phyloP scores from a whole-genome alignment of 2,888 invertebrate genomes.

The Drosophila nigricruria region DNA sequence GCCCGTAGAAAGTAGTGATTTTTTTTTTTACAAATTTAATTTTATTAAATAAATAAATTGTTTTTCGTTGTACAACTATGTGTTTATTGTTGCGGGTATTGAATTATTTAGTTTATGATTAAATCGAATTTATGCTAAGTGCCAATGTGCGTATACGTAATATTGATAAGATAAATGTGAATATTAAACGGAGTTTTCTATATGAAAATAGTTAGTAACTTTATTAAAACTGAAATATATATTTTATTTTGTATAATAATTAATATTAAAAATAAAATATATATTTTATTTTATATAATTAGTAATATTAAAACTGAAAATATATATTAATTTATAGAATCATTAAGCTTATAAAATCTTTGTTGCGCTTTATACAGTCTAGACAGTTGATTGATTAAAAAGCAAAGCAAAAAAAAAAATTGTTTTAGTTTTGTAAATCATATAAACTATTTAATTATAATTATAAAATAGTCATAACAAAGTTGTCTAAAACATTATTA shows the following conservation, averaged over 20 bases:
- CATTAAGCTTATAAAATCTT: background rate
- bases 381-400: constrained; percentile 1
- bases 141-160: background rate
- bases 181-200: background rate
- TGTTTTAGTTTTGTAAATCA: background rate
- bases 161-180: background rate
- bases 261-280: background rate
- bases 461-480: background rate
- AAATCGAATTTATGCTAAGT: background rate
- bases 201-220: background rate
- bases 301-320: background rate
- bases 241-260: background rate
- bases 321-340: background rate
- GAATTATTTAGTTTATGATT: constrained; percentile 11
- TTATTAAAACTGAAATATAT: background rate
- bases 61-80: constrained; percentile 5
- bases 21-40: constrained; percentile 6
- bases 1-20: constrained; percentile 41
- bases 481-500: background rate
- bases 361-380: background rate
- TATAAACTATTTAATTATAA: background rate
- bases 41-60: constrained; percentile 24
- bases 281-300: background rate
- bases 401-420: background rate
- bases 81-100: constrained; percentile 29